Conservation (phyloP, 1,140 invertebrate genomes). For the Lordiphosa stackelbergi region DNA sequence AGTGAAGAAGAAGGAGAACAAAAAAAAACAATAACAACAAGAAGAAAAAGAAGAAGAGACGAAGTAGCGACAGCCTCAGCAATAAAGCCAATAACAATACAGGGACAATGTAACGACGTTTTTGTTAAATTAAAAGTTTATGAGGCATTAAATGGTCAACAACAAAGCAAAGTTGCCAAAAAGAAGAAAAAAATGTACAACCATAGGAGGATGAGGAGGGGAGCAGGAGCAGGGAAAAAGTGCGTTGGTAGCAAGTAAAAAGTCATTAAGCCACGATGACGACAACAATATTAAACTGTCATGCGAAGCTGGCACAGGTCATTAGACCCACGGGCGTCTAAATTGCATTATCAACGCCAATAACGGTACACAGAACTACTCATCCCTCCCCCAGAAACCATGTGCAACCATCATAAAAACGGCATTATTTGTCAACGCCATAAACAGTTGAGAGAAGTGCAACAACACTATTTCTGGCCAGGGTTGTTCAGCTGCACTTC, state of each 20-base stretch:
- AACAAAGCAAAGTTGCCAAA: constrained; percentile 70
- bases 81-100: constrained; percentile 57
- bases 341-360: constrained; percentile 73
- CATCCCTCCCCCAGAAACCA: neutral
- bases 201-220: neutral
- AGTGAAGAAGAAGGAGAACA: constrained; percentile 3
- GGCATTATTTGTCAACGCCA: constrained; percentile 75
- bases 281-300: constrained; percentile 58
- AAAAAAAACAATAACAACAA: constrained; percentile 16
- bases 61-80: constrained; percentile 13
- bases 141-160: constrained; percentile 74
- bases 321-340: constrained; percentile 64
- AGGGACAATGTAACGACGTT: constrained; percentile 61
- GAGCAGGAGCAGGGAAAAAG: constrained; percentile 13
- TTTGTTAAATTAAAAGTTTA: constrained; percentile 75
- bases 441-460: constrained; percentile 26
- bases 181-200: constrained; percentile 28
- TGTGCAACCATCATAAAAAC: constrained; percentile 52
- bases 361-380: constrained; percentile 47
- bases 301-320: constrained; percentile 52
- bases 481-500: neutral
- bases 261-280: constrained; percentile 66
- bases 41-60: neutral
- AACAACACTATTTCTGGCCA: constrained; percentile 19
- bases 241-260: constrained; percentile 40